These are phyloP conservation scores for Platerodrilus igneus DNA, from an alignment of 2,888 invertebrate genomes.

Conservation along the genomic window DNA sequence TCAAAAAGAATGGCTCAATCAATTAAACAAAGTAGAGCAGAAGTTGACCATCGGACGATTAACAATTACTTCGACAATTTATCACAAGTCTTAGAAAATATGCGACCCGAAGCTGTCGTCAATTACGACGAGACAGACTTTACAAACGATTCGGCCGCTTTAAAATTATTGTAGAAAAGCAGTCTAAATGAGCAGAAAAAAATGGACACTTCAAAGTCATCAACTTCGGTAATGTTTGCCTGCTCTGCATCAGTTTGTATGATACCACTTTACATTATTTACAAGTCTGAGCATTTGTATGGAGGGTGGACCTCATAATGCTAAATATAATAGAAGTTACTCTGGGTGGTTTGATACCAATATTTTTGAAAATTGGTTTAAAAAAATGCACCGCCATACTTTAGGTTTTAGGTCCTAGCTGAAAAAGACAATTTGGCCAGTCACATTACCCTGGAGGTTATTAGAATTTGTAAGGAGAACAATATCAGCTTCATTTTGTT, in stretches of 20 bases:
- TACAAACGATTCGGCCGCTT: constrained; percentile 21
- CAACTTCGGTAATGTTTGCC: not conserved
- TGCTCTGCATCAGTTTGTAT: not conserved
- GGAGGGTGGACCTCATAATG: constrained; percentile 3
- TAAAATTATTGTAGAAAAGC: constrained; percentile 18
- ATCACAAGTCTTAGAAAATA: constrained; percentile 14
- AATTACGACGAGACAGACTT: constrained; percentile 26
- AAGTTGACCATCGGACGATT: constrained; percentile 13
- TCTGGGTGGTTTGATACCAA: constrained; percentile 5
- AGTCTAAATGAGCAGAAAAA: not conserved
- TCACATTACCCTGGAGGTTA: constrained; percentile 9
- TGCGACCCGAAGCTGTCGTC: constrained; percentile 3
- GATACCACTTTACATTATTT: not conserved
- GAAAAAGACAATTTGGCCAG: constrained; percentile 8
- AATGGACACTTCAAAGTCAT: not conserved
- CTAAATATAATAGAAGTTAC: constrained; percentile 4
- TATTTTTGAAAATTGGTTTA: constrained; percentile 1
- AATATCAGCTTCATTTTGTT: constrained; percentile 15
- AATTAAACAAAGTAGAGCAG: constrained; percentile 24
- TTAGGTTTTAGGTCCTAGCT: constrained; percentile 1
- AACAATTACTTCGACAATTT: constrained; percentile 22
- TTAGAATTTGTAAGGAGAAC: constrained; percentile 18
- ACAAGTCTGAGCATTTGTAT: constrained; percentile 3
- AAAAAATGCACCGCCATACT: not conserved
- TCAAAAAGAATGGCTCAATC: constrained; percentile 20